A percentile compares a stretch with the other conserved stretches of the same genome.
Conservation (phyloP, 23 tunicate genomes). For the Trididemnum nubilum region DNA sequence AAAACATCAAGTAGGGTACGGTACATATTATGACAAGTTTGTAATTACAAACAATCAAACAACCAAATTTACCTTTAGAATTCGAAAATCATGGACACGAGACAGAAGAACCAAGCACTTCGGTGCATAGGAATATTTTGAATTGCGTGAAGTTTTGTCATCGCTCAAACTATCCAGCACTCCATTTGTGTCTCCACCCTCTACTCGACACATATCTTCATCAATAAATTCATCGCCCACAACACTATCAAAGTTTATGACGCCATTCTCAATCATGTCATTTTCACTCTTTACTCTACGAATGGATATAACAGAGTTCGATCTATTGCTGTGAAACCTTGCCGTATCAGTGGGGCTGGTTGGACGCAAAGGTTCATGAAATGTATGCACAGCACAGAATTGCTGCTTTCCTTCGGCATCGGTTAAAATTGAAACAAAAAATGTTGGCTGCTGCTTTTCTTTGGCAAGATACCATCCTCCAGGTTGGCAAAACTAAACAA, state of each 20-base stretch:
- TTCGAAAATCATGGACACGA: constrained; percentile 69
- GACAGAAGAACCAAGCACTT: constrained; percentile 86
- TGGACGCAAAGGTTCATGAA: constrained; percentile 52
- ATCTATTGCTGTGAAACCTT: not conserved
- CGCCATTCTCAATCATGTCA: not conserved
- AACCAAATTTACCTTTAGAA: constrained; percentile 90
- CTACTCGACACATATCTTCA: constrained; percentile 80
- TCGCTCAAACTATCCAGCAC: not conserved
- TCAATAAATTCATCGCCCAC: constrained; percentile 62
- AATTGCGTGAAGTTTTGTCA: not conserved
- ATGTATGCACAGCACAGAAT: constrained; percentile 77
- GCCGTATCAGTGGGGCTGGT: not conserved
- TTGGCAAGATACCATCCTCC: constrained; percentile 67
- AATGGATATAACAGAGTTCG: constrained; percentile 10
- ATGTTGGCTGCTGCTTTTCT: constrained; percentile 78
- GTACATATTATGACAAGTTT: no score
- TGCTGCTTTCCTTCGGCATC: constrained; percentile 67
- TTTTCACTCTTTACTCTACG: not conserved
- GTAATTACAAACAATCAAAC: no score
- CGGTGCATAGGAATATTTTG: constrained; percentile 46
- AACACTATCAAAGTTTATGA: not conserved
- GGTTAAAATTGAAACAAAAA: constrained; percentile 73
- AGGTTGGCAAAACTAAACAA: constrained; percentile 86
- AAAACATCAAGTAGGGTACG: no score
- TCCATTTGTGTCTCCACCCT: constrained; percentile 31